A percentile compares a stretch with the other conserved stretches of the same genome.
phyloP scores from a whole-genome alignment of 2,797 vertebrate genomes.

The Tangara arthus region DNA sequence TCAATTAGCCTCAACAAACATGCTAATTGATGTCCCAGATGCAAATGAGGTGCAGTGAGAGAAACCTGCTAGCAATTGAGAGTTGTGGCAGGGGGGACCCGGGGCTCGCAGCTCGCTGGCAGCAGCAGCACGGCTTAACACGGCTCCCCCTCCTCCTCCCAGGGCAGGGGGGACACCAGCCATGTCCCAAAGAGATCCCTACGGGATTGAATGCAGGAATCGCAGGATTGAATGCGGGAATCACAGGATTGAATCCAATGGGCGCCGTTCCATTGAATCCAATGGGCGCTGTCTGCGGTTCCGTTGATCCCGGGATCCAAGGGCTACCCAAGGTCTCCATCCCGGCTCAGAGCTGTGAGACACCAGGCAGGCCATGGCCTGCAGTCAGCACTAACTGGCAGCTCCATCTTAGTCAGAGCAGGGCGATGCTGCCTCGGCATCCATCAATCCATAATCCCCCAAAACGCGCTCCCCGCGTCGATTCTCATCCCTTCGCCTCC shows the following conservation, averaged over 20 bases:
- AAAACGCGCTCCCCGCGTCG: conserved; percentile 33
- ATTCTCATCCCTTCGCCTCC: conserved; percentile 49
- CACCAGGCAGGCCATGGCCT: neutral
- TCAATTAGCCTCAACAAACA: conserved; percentile 99
- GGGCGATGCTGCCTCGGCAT: conserved; percentile 37
- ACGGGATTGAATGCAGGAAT: neutral
- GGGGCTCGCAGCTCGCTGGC: conserved; percentile 50
- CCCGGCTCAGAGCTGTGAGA: neutral
- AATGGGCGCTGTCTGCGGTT: accelerated
- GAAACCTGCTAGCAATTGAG: conserved; percentile 79
- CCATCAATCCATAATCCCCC: conserved; percentile 70
- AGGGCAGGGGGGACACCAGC: neutral
- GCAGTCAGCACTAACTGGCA: conserved; percentile 29
- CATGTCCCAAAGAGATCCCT: neutral
- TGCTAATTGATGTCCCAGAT: conserved; percentile 91
- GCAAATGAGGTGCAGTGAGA: conserved; percentile 87
- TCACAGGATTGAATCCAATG: neutral
- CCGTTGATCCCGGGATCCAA: neutral
- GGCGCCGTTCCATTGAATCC: neutral
- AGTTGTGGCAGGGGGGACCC: conserved; percentile 46
- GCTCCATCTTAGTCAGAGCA: conserved; percentile 72
- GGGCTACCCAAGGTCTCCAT: neutral
- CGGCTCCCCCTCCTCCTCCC: conserved; percentile 40
- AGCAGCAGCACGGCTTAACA: conserved; percentile 8
- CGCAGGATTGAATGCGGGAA: neutral